Conservation (phyloP, 2,113 vertebrate species). For the Camelus bactrianus region DNA sequence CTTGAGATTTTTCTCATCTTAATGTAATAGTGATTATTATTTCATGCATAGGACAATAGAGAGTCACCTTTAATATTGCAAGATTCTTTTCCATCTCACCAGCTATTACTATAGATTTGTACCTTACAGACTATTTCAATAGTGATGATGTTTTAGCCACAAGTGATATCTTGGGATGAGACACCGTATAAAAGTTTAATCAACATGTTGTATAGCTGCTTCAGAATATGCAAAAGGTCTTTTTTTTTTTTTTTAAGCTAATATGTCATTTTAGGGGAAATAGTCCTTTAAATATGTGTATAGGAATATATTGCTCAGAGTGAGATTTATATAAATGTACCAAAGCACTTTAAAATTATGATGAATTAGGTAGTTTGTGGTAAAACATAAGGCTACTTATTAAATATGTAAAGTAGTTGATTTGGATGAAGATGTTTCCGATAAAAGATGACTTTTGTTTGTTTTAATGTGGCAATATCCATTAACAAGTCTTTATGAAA, state of each 20-base stretch:
- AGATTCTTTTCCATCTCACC: background rate
- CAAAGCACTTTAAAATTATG: conserved; percentile 66
- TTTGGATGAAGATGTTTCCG: conserved; percentile 52
- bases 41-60: background rate
- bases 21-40: background rate
- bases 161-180: background rate
- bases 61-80: background rate
- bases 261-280: background rate
- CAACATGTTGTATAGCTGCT: background rate
- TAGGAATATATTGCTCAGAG: conserved; percentile 19
- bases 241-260: background rate
- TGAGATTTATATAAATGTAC: conserved; percentile 48
- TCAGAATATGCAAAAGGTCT: background rate
- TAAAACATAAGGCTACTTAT: conserved; percentile 32
- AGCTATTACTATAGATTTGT: background rate
- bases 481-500: conserved; percentile 57
- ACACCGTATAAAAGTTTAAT: background rate
- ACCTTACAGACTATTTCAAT: background rate
- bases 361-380: background rate
- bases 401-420: conserved; percentile 62
- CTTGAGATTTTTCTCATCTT: background rate
- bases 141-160: background rate
- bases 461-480: conserved; percentile 20
- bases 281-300: conserved; percentile 18
- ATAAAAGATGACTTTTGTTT: conserved; percentile 61